Evolutionary conservation across 2,888 invertebrate species (phyloP).

Genomic region (Caenorhabditis sinica): DNA sequence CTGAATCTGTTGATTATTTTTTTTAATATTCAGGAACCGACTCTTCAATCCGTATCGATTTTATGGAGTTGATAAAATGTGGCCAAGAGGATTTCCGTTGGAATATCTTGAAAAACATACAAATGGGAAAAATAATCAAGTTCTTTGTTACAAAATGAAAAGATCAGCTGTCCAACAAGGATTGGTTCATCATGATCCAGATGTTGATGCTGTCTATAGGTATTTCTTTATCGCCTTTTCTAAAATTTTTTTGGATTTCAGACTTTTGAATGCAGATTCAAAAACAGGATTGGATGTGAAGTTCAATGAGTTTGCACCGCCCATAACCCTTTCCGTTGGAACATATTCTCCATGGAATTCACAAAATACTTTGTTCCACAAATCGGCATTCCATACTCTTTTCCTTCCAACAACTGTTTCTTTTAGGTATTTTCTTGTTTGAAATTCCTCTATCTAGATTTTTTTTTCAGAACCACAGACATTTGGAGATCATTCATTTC

Average conservation of each 20-base stretch:
- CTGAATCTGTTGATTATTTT: neutral
- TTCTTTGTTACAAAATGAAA: conserved; percentile 61
- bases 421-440: no score
- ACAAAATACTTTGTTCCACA: conserved; percentile 74
- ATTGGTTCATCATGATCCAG: conserved; percentile 71
- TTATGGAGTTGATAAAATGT: conserved; percentile 66
- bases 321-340: conserved; percentile 63
- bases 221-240: neutral
- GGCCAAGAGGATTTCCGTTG: conserved; percentile 74
- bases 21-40: neutral
- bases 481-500: conserved; percentile 73
- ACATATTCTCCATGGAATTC: conserved; percentile 75
- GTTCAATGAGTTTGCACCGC: conserved; percentile 70
- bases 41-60: conserved; percentile 73
- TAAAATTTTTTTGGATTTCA: neutral
- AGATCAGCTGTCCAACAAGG: conserved; percentile 72
- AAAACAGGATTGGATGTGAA: conserved; percentile 59
- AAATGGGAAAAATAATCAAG: conserved; percentile 60
- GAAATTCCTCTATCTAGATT: no score
- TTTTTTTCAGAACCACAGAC: conserved; percentile 34
- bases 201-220: conserved; percentile 72
- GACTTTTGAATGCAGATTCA: conserved; percentile 69
- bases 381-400: conserved; percentile 71
- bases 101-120: conserved; percentile 60
- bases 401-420: conserved; percentile 64